Base-by-base conservation (phyloP, 53 echinoderm and acorn worm genomes). In the Paracentrotus lividus region DNA sequence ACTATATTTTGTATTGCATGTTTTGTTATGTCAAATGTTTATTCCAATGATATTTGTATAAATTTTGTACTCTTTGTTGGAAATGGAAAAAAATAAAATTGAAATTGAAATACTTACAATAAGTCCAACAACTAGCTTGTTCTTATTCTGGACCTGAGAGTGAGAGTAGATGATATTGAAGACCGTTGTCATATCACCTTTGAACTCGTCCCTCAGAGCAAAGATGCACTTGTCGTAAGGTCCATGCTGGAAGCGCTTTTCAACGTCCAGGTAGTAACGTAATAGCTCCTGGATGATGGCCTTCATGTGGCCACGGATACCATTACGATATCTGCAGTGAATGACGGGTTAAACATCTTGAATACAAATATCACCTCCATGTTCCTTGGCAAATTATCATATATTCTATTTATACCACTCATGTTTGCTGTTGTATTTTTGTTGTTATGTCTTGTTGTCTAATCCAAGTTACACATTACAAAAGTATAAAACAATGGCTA, bases 291-390 rank as follows among this genome's bases (percentile, higher is more conserved):
- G 97, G 69, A 97, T 93, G 56, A 99, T 96, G 0, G 97, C 86
- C 91, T 99, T 99, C 99, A 99, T 99, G 96, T 99, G 99, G 67
- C 99, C 99, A 0, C 99, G 97, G 64, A 97, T 99, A 16, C 99
- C 99, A 42, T 97, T 99, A 14, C 99, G 97, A 91, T 97, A 99
- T 66, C 99, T 99, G 78, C 60, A 40, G 85, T 31, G 32, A n/a
- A 23, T 24, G 52, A 85, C 21, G 72, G 33, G 51, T 6, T 6
- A n/a, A n/a, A n/a, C n/a, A n/a, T n/a, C n/a, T n/a, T n/a, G n/a
- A n/a, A n/a, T n/a, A n/a, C n/a, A n/a, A n/a, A n/a, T n/a, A n/a
- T n/a, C n/a, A n/a, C n/a, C n/a, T n/a, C n/a, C n/a, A n/a, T n/a
- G n/a, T n/a, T n/a, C n/a, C n/a, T n/a, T n/a, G n/a, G n/a, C n/a